Base-by-base conservation (phyloP, 2,113 vertebrate species). In the Zootoca vivipara region DNA sequence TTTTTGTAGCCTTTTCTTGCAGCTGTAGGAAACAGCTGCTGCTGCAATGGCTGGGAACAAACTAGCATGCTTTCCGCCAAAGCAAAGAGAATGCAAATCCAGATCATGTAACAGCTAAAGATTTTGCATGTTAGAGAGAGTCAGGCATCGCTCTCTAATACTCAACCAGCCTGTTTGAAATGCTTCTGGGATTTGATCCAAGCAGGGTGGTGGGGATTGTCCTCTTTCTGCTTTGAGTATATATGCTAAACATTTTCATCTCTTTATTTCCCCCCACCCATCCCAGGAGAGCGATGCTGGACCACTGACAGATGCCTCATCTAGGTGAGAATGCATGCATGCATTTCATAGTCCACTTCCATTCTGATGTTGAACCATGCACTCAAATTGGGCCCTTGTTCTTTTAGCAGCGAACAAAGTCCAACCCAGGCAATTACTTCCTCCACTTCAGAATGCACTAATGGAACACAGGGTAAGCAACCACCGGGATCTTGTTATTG, bases 261-360 rank as follows among this genome's bases (percentile, higher is more conserved):
- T 70, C 12, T 0, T 86, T 73, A 46, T 52, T 9, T 20, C 58
- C 20, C 58, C 58, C 58, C 58, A 62, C 58, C 58, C 16, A 62
- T 20, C 58, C 58, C 56, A 83, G 95, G 97, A 89, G 33, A 83
- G 91, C 74, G 0, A 46, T 92, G 90, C 20, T 67, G 92, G 87
- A 46, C 5, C 0, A 5, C 64, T 85, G 0, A 2, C 9, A 38
- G 82, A 83, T 18, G 24, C 62, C 6, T 70, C 79, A 46, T 28
- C 91, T 94, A 97, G 96, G 97, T 97, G 65, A 92, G 96, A 3
- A 46, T 65, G 10, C 5, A 1, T 24, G 65, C 18, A 10, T 33
- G 70, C 81, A 26, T 78, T 52, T 46, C 62, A 88, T 86, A 87
- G 30, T 6, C 65, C 5, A 35, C 38, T 40, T 16, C n/a, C 89